Evolutionary conservation across 1,140 invertebrate genomes (phyloP).

Genomic region (Apis laboriosa): DNA sequence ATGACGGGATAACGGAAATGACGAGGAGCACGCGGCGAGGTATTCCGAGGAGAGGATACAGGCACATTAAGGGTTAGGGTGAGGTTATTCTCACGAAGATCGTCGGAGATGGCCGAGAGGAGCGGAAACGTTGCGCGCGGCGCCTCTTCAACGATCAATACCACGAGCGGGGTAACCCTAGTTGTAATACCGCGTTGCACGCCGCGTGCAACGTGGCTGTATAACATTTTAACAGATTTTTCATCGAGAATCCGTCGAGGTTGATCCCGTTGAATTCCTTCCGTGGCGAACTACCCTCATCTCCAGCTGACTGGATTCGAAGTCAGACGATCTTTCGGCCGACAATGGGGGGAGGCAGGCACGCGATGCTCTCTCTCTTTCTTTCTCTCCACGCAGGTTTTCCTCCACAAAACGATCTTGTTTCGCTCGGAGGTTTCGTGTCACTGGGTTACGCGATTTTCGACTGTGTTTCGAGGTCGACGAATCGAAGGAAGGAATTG

Average conservation of each 20-base stretch:
- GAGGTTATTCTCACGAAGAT: constrained; percentile 76
- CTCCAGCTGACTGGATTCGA: too few species aligned
- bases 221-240: constrained; percentile 65
- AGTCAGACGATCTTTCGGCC: too few species aligned
- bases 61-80: constrained; percentile 74
- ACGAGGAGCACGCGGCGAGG: constrained; percentile 52
- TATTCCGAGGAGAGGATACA: constrained; percentile 66
- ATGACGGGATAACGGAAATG: constrained; percentile 2
- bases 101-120: constrained; percentile 76
- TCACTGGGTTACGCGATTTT: too few species aligned
- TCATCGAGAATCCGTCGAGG: constrained; percentile 8
- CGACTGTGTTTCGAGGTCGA: too few species aligned
- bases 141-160: constrained; percentile 76
- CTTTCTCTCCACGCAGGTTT: too few species aligned
- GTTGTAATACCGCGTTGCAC: constrained; percentile 74
- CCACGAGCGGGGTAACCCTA: constrained; percentile 50
- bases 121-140: constrained; percentile 72
- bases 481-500: too few species aligned
- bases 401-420: too few species aligned
- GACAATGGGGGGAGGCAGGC: too few species aligned
- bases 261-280: too few species aligned
- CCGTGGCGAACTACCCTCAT: too few species aligned
- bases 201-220: constrained; percentile 65
- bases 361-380: too few species aligned
- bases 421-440: too few species aligned